phyloP scores from a whole-genome alignment of 1,140 invertebrate species.

The Drosophila murphyi region DNA sequence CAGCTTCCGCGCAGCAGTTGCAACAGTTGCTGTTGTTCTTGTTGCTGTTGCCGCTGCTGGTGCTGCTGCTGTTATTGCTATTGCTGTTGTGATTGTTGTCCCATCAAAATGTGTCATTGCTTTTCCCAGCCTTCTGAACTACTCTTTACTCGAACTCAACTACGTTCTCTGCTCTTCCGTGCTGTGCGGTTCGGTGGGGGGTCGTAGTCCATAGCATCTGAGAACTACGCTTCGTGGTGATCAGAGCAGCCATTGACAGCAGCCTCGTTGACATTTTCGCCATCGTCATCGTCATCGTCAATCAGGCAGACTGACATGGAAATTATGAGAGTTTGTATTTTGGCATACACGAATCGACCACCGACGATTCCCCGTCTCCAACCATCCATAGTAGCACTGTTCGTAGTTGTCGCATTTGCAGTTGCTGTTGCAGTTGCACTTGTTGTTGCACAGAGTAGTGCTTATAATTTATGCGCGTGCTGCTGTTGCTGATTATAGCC shows the following conservation, averaged over 20 bases:
- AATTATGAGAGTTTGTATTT: conserved; percentile 58
- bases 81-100: conserved; percentile 40
- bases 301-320: conserved; percentile 53
- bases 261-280: conserved; percentile 8
- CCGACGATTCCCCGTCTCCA: conserved; percentile 18
- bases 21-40: conserved; percentile 21
- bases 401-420: not conserved
- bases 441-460: conserved; percentile 25
- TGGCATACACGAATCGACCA: conserved; percentile 48
- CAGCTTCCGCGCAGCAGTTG: conserved; percentile 41
- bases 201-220: conserved; percentile 20
- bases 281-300: conserved; percentile 43
- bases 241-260: conserved; percentile 20
- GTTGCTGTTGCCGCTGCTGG: conserved; percentile 17
- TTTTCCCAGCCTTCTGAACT: conserved; percentile 19
- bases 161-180: not conserved
- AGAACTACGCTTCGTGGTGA: conserved; percentile 5
- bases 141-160: not conserved
- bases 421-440: not conserved
- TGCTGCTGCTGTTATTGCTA: conserved; percentile 9
- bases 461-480: conserved; percentile 51
- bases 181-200: conserved; percentile 3
- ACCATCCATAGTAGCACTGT: conserved; percentile 2
- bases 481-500: conserved; percentile 48
- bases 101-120: conserved; percentile 57